These are phyloP conservation scores for Rattus norvegicus DNA, from an alignment of 2,113 vertebrate species.

Conservation along the genomic window GRCr8 NC_086020.1:143682001-143682500, in stretches of 20 bases:
- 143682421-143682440: not conserved
- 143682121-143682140: not conserved
- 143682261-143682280: not conserved
- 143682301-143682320: not conserved
- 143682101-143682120: not conserved
- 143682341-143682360: not conserved
- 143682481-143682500: not conserved
- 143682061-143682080: not conserved
- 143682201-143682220: no score
- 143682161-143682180: not conserved
- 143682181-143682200: not conserved
- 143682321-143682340: not conserved
- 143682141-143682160: not conserved
- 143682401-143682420: not conserved
- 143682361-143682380: not conserved
- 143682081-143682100: not conserved
- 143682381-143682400: not conserved
- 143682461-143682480: not conserved
- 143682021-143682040: not conserved
- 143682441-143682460: not conserved
- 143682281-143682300: not conserved
- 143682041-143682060: not conserved
- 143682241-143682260: not conserved
- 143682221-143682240: not conserved
- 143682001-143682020: not conserved